Conservation (phyloP, 2,797 vertebrate genomes). For the Channa striata region DNA sequence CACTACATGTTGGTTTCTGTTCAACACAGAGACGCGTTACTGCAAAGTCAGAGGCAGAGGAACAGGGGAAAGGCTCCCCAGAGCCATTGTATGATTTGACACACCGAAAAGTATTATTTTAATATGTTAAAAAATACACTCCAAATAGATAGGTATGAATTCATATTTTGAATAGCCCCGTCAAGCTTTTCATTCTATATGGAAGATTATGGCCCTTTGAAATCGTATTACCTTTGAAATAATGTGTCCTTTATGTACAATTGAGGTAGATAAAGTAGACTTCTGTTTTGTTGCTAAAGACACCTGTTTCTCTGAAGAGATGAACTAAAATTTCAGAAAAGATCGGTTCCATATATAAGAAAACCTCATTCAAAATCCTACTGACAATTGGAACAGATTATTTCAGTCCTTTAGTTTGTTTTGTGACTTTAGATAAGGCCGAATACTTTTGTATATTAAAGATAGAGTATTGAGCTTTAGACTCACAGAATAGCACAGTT, state of each 20-base stretch:
- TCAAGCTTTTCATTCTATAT: background rate
- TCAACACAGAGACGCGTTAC: slow-evolving; percentile 10
- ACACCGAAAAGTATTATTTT: background rate
- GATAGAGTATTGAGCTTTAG: too few species aligned
- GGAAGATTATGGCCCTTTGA: background rate
- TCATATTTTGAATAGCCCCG: background rate
- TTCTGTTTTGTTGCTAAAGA: too few species aligned
- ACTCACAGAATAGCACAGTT: too few species aligned
- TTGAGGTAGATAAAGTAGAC: background rate
- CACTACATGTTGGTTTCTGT: slow-evolving; percentile 21
- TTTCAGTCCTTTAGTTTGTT: too few species aligned
- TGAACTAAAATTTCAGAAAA: too few species aligned
- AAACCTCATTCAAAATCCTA: too few species aligned
- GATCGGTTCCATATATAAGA: too few species aligned
- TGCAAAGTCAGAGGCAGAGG: slow-evolving; percentile 1
- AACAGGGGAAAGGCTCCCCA: background rate
- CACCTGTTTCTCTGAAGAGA: too few species aligned
- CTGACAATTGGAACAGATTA: too few species aligned
- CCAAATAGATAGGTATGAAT: background rate
- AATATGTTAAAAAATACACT: background rate
- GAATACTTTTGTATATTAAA: too few species aligned
- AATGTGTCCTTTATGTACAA: background rate
- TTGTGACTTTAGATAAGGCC: too few species aligned
- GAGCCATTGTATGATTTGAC: background rate
- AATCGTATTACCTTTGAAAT: background rate